Base-by-base conservation (phyloP, 2,113 vertebrate species). In the Panthera leo region DNA sequence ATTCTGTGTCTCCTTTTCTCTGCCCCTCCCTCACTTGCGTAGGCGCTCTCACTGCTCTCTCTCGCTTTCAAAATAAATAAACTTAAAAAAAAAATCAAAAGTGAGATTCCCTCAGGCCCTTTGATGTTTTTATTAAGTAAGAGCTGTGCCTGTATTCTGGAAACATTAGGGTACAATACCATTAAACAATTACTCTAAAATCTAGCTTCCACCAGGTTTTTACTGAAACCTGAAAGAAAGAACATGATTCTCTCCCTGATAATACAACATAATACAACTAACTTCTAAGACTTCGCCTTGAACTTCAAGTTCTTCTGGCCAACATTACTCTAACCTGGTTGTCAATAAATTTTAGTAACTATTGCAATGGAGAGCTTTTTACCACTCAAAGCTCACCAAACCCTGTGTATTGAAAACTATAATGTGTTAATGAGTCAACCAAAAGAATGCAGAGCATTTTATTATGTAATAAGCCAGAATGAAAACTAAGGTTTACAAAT, bases 81-180 rank as follows among this genome's bases (percentile, higher is more conserved):
- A 61, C 58, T 61, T 61, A 61, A 61, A 61, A 61, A 51, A 51
- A 61, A 61, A 61, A 61, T 83, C 42, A 91, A 71, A 76, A 58
- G 39, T 91, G 58, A 61, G 45, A 86, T 79, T 42, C 7, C 34
- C 5, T 58, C 65, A 76, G 68, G 19, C 15, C 4, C 31, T 19
- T 80, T 19, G 45, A 92, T 92, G 23, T 90, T 95, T 89, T 95
- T 67, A 86, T 78, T 92, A 79, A 79, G 15, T 85, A 82, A 73
- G 61, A 80, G 15, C n/a, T 90, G 14, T 93, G 63, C 9, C 12
- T 21, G 7, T 85, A 51, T 58, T 80, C 16, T 89, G 7, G 27
- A 76, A 70, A 29, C 84, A 71, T 67, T 70, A 89, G 42, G 88
- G 68, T 10, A 96, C 5, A 86, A 53, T 31, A 93, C 7, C 58